Base-by-base conservation (phyloP, 2,888 invertebrate genomes). In the Lepidochitona cinerea region DNA sequence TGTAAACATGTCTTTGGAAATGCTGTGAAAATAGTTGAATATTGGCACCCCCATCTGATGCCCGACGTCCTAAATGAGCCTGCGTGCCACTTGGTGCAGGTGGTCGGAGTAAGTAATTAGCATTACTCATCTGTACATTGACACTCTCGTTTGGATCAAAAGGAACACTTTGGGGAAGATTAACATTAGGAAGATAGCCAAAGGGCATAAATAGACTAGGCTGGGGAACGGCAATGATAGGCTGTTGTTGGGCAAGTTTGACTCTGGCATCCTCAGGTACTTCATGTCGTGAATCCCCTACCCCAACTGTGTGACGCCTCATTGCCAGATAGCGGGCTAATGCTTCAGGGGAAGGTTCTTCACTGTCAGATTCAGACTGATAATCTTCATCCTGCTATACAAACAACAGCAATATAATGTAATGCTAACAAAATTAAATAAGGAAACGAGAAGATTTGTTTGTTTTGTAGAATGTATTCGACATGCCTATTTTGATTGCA, bases 1-100 rank as follows among this genome's bases (percentile, higher is more conserved):
- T 36, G 36, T 80, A 79, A 36, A 79, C 79, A 69, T 84, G 81
- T 36, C 83, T 83, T 64, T 85, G 80, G 75, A 81, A 81, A 69
- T 82, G 76, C 86, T 93, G 93, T 87, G 83, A 81, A 76, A 86
- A 89, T 69, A 86, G 77, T 82, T 95, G 95, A 80, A 97, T 93
- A 92, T 97, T 97, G 71, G 97, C 97, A 73, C 97, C 97, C 83
- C 98, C 98, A 92, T 98, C 98, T 18, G 97, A 97, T 70, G 97
- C 97, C 83, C 98, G 94, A 53, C 98, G 93, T 23, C 59, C 59
- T 32, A 59, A 26, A 32, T 59, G 59, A 29, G 59, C 23, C 59
- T 59, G 59, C 23, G 26, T 14, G 29, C 59, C 59, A 26, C 32
- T 23, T 4, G 32, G 59, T 29, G 26, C 23, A 4, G 59, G 94